Conservation (phyloP, 2,888 invertebrate genomes). For the Cheilosia urbana region DNA sequence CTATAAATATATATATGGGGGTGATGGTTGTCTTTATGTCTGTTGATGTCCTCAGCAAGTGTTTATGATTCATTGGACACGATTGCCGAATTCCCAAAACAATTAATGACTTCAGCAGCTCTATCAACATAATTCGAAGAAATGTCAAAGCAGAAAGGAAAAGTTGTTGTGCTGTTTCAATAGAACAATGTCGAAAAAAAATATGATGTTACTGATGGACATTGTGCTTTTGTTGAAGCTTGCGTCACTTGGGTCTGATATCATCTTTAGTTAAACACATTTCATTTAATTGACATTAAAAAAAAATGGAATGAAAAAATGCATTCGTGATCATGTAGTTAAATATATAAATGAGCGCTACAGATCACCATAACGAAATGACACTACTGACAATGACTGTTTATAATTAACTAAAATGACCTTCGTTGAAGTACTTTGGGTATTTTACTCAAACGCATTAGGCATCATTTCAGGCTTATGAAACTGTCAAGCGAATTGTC, state of each 20-base stretch:
- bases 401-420: not conserved
- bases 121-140: slow-evolving; percentile 25
- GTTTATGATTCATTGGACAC: slow-evolving; percentile 38
- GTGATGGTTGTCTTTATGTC: slow-evolving; percentile 27
- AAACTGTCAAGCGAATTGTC: too few relatives aligned
- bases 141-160: slow-evolving; percentile 13
- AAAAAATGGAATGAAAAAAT: not conserved
- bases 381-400: not conserved
- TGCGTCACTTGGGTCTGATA: slow-evolving; percentile 45
- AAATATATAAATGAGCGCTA: slow-evolving; percentile 6
- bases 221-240: slow-evolving; percentile 1
- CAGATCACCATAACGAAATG: slow-evolving; percentile 4
- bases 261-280: slow-evolving; percentile 13
- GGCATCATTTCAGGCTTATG: not conserved
- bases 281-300: not conserved
- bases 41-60: slow-evolving; percentile 36
- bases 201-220: not conserved
- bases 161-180: not conserved
- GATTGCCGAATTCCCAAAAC: slow-evolving; percentile 23
- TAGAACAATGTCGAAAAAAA: not conserved
- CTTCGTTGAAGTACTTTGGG: not conserved
- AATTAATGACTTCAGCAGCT: slow-evolving; percentile 49
- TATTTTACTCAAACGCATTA: not conserved
- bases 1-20: slow-evolving; percentile 18
- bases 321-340: slow-evolving; percentile 13